Evolutionary conservation across 1,140 invertebrate species (phyloP), one percentile per base, ranked within the genome.

Genomic region (Ptiloglossa arizonensis): DNA sequence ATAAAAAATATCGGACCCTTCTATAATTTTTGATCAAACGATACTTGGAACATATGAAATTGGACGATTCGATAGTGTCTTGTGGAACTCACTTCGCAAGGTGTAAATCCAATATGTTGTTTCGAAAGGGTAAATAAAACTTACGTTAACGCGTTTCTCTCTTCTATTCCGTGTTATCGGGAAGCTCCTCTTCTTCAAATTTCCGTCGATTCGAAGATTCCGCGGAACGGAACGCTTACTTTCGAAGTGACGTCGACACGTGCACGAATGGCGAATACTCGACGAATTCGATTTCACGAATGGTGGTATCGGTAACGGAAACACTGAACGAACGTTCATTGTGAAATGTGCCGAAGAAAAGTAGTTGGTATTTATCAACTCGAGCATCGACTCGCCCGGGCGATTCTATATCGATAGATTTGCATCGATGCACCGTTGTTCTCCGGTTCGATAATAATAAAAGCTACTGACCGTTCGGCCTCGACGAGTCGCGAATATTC

Each of bases 301-400:
- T 70, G 56, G 41, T 70, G 70, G 56, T 24, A 6, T 64, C 35
- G 27, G n/a, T 35, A 24, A 22, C 38, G 22, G 3, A 19, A 29
- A 41, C 66, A 77, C 59, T 48, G 56, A 62, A 81, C 60, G 62
- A 29, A 69, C 75, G 81, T 85, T 68, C 81, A 73, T 75, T 85
- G 85, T 85, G 85, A 83, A 87, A 86, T 84, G 64, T 74, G 79
- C 71, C 72, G 68, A 83, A 83, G 72, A 56, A 86, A 86, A 70
- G 54, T 85, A 50, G 57, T 74, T 68, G 82, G 69, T 77, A 83
- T 82, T 83, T 83, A 82, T 83, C 69, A 81, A 27, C 74, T 82
- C 44, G 80, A 82, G 60, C 76, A 69, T 83, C 80, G 74, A 82
- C 80, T 82, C 64, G 52, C 41, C 17, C 32, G 11, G 22, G 67